Conservation (phyloP, 2,797 vertebrate genomes). For the Bucorvus abyssinicus region DNA sequence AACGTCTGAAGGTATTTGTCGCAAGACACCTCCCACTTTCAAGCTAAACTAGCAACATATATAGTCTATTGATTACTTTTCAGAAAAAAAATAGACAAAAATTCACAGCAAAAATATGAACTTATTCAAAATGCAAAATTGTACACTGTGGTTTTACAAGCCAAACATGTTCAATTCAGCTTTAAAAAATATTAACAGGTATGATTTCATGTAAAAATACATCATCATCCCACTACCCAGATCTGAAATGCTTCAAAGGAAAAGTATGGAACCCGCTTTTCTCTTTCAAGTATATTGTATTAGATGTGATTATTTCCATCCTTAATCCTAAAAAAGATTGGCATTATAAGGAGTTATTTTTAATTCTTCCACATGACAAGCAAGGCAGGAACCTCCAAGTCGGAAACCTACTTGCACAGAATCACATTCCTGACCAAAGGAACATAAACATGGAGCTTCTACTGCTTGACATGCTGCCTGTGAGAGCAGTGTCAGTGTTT, state of each 20-base stretch:
- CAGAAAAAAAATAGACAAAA: neutral
- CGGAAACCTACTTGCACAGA: neutral
- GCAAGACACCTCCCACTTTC: neutral
- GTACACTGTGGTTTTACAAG: neutral
- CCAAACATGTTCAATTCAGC: neutral
- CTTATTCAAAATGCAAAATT: neutral
- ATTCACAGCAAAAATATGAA: neutral
- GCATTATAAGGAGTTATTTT: conserved; percentile 24
- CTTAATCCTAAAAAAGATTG: neutral
- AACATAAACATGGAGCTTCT: neutral
- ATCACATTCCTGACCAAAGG: neutral
- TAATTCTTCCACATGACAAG: neutral
- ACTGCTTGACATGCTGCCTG: neutral
- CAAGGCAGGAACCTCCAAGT: neutral
- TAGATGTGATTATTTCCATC: neutral
- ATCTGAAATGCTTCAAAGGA: neutral
- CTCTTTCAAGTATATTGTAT: neutral
- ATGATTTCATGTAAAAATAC: neutral
- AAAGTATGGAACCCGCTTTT: neutral
- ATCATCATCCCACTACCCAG: neutral
- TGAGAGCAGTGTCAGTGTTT: neutral
- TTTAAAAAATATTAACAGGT: neutral
- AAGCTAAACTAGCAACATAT: neutral
- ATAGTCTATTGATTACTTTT: neutral
- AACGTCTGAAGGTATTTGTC: conserved; percentile 20